These are phyloP conservation scores for Carduelis carduelis DNA, from an alignment of 2,797 vertebrate genomes.

Conservation along the genomic window DNA sequence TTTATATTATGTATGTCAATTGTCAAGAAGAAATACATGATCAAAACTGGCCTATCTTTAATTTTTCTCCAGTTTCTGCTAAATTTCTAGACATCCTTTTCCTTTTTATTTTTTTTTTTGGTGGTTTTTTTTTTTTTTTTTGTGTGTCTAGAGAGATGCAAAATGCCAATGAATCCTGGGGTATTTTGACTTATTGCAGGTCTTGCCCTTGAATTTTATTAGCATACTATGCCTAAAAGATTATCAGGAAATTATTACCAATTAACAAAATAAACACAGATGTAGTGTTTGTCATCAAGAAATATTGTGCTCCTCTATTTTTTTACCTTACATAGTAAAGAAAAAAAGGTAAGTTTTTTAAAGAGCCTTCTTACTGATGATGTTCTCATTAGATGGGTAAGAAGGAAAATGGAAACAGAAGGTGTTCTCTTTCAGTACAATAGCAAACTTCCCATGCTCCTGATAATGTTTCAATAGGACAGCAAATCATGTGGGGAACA, in stretches of 20 bases:
- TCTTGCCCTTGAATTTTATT: not conserved
- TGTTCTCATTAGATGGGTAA: not conserved
- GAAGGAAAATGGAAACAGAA: not conserved
- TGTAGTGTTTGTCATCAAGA: not conserved
- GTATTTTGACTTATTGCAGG: not conserved
- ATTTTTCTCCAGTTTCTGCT: constrained; percentile 62
- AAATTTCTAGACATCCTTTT: constrained; percentile 49
- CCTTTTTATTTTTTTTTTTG: constrained; percentile 30
- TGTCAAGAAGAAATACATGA: constrained; percentile 68
- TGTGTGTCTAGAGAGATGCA: not conserved
- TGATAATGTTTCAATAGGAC: not conserved
- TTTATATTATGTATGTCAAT: constrained; percentile 76
- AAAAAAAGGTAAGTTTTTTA: not conserved
- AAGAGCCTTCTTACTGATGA: not conserved
- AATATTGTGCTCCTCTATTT: not conserved
- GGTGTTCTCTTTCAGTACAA: not conserved
- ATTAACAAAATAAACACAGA: not conserved
- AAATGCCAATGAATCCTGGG: not conserved
- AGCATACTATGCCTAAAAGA: not conserved
- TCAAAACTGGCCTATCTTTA: constrained; percentile 70
- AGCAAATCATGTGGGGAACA: not conserved
- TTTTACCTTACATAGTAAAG: not conserved
- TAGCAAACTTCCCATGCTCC: not conserved
- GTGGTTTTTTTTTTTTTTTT: constrained; percentile 34
- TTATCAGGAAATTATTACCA: not conserved